Base-by-base conservation (phyloP, 2,113 vertebrate species). In the Tachuris rubrigastra region DNA sequence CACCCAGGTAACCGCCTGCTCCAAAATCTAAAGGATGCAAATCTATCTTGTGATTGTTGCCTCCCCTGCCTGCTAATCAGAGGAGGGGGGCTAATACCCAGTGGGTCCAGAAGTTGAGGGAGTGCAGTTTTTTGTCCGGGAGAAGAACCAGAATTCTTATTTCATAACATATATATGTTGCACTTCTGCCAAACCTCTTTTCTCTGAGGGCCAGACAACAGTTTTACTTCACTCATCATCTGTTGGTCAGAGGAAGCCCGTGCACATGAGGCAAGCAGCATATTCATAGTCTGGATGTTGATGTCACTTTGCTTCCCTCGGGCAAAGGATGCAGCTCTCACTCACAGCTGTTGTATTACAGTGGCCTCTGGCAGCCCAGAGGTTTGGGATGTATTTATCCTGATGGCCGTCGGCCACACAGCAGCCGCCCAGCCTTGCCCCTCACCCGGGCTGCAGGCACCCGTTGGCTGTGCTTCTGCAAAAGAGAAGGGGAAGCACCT, bases 191-290 rank as follows among this genome's bases (percentile, higher is more conserved):
- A 87, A 84, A 47, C 30, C 17, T 56, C 67, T 85, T 86, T 90
- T 35, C 79, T 78, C 65, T 25, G 63, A 67, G 83, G 71, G 18
- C 20, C 6, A 21, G 60, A n/a, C 7, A 67, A 37, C 0, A 58
- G 39, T 39, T 67, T 62, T 68, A 59, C 58, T 52, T 69, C 74
- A 24, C 13, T 46, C 35, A n/a, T 52, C 66, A 18, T 74, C 46
- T 42, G 31, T 24, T 88, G 85, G 63, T 63, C 82, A 76, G 0
- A 0, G 78, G 78, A 28, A 85, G 78, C 22, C 28, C 19, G 37
- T 4, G 39, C 24, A 22, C 46, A 11, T 24, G 0, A 7, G 25
- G 46, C 1, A 0, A 75, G n/a, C 56, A 31, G 76, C 2, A 0
- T 17, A 9, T 37, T 47, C 0, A 2, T 25, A 65, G 33, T 1